These are phyloP conservation scores for Numenius phaeopus DNA, from an alignment of 2,797 vertebrate species.

Conservation along the genomic window DNA sequence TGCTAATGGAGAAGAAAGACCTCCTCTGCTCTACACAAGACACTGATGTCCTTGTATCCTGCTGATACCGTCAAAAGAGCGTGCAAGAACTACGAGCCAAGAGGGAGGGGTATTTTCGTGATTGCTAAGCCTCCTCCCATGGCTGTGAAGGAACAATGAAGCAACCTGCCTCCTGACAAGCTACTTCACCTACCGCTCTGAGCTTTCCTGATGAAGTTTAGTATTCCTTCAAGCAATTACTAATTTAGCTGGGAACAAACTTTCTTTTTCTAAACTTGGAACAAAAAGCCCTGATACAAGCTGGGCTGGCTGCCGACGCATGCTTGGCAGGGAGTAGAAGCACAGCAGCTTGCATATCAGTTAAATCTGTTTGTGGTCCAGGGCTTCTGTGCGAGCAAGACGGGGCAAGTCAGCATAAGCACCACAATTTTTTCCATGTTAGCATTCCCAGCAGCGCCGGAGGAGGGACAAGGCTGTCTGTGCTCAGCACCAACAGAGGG, in stretches of 20 bases:
- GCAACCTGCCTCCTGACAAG: not conserved
- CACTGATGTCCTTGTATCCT: not conserved
- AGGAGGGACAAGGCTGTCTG: not conserved
- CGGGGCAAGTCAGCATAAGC: not conserved
- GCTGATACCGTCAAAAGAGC: not conserved
- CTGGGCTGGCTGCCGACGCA: not conserved
- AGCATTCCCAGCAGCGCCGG: fast-evolving
- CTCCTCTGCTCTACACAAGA: not conserved
- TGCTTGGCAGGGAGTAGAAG: not conserved
- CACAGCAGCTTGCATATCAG: not conserved
- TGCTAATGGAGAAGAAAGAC: not conserved
- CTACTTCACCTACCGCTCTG: not conserved
- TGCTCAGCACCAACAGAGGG: not conserved
- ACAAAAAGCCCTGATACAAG: not conserved
- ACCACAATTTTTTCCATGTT: not conserved
- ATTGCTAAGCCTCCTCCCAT: not conserved
- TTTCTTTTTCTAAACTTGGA: not conserved
- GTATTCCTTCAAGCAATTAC: not conserved
- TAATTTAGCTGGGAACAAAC: not conserved
- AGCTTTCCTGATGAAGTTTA: not conserved
- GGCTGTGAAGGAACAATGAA: not conserved
- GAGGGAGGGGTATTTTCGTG: not conserved
- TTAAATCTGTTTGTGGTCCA: not conserved
- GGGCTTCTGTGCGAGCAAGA: not conserved
- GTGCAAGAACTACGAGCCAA: not conserved